These are phyloP conservation scores for Verasper variegatus DNA, from an alignment of 2,113 vertebrate genomes.

Conservation along the genomic window DNA sequence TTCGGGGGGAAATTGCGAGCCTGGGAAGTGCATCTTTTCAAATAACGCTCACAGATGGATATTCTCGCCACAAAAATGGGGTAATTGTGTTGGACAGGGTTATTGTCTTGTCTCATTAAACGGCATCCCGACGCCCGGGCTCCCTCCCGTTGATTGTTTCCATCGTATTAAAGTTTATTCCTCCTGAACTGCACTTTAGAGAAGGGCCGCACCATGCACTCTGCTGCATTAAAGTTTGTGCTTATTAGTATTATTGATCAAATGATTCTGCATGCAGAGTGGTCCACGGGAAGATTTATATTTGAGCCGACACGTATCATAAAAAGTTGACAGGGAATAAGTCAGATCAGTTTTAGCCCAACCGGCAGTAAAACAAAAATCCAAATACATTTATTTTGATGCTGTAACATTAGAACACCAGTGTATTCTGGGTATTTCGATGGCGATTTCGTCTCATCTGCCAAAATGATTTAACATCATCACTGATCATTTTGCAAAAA, in stretches of 20 bases:
- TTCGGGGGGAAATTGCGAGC: conserved; percentile 36
- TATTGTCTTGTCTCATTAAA: conserved; percentile 38
- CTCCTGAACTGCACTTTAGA: neutral
- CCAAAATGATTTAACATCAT: too few relatives aligned
- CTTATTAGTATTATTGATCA: conserved; percentile 14
- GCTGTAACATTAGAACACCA: neutral
- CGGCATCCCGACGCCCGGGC: neutral
- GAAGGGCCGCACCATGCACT: neutral
- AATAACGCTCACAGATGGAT: conserved; percentile 26
- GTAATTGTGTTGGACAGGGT: conserved; percentile 36
- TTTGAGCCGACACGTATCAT: neutral
- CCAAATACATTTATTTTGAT: neutral
- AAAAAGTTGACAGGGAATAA: conserved; percentile 1
- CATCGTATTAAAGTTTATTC: neutral
- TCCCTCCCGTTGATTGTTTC: neutral
- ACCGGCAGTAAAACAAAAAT: neutral
- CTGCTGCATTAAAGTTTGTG: neutral
- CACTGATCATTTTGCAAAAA: too few relatives aligned
- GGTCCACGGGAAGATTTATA: neutral
- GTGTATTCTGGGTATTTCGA: too few relatives aligned
- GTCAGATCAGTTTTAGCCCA: neutral
- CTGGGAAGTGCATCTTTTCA: conserved; percentile 36
- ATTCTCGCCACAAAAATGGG: conserved; percentile 28
- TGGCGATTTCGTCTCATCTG: too few relatives aligned
- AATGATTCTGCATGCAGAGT: neutral